phyloP scores from a whole-genome alignment of 2,113 vertebrate genomes.

The Neolamprologus kungweensis region DNA sequence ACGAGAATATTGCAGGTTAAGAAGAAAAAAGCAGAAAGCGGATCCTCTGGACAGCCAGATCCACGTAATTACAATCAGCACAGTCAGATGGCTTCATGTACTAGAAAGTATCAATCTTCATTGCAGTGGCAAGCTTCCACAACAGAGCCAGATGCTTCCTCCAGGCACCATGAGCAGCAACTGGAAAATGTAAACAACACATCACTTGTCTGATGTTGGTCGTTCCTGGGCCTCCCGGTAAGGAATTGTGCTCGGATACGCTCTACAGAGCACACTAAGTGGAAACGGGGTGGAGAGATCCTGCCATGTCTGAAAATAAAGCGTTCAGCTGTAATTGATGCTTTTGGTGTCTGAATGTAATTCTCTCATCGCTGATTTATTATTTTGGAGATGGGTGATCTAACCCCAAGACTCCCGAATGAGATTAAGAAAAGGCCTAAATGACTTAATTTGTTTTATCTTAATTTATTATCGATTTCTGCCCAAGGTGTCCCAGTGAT shows the following conservation, averaged over 20 bases:
- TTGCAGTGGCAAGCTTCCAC: conserved; percentile 31
- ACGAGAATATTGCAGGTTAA: not conserved
- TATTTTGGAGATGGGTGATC: not conserved
- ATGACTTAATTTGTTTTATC: conserved; percentile 30
- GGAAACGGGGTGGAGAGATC: not conserved
- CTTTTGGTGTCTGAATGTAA: not conserved
- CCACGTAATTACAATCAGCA: conserved; percentile 18
- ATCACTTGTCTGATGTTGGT: conserved; percentile 4
- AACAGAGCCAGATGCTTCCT: conserved; percentile 49
- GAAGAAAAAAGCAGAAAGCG: not conserved
- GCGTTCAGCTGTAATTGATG: not conserved
- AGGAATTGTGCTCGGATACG: not conserved
- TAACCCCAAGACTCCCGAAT: not conserved
- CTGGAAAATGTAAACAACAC: conserved; percentile 35
- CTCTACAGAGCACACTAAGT: not conserved
- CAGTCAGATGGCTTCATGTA: conserved; percentile 44
- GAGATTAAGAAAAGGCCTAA: not conserved
- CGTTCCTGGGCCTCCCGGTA: not conserved
- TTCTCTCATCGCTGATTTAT: not conserved
- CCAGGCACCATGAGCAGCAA: not conserved
- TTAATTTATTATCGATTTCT: conserved; percentile 30
- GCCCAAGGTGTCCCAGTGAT: conserved; percentile 36
- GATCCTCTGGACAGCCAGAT: conserved; percentile 27
- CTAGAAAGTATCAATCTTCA: conserved; percentile 47
- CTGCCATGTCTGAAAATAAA: not conserved